These are phyloP conservation scores for Lepidocyrtinus sp. DNA, from an alignment of 2,888 invertebrate genomes.

Conservation along the genomic window DNA sequence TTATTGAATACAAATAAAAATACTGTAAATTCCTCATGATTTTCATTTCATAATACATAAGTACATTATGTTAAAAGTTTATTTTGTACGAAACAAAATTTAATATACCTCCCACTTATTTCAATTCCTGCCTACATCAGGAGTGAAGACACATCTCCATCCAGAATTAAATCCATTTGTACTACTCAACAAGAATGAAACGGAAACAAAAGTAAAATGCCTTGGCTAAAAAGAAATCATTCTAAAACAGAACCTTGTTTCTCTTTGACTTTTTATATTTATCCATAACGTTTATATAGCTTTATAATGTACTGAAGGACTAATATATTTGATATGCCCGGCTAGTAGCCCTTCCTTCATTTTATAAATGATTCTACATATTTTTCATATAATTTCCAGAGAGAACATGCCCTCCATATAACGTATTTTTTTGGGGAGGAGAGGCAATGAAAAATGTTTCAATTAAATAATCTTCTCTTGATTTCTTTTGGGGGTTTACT, in stretches of 20 bases:
- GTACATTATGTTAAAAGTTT: too few species aligned
- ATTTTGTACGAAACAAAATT: too few species aligned
- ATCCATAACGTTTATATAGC: too few species aligned
- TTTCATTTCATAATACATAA: too few species aligned
- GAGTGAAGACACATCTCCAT: slow-evolving; percentile 44
- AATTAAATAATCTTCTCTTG: slow-evolving; percentile 70
- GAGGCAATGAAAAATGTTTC: slow-evolving; percentile 70
- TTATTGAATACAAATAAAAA: too few species aligned
- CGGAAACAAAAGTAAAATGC: slow-evolving; percentile 34
- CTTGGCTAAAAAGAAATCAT: slow-evolving; percentile 26
- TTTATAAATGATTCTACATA: not conserved
- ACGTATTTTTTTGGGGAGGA: not conserved
- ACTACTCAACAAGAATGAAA: slow-evolving; percentile 56
- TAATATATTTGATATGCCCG: too few species aligned
- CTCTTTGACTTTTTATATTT: too few species aligned
- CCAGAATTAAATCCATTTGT: slow-evolving; percentile 50
- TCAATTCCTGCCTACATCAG: not conserved
- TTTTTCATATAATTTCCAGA: not conserved
- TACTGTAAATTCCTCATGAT: too few species aligned
- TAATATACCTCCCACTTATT: slow-evolving; percentile 1
- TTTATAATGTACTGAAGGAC: too few species aligned
- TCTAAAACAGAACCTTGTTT: too few species aligned
- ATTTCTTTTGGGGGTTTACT: slow-evolving; percentile 70
- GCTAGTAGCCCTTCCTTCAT: not conserved
- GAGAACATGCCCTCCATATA: not conserved